phyloP scores from a whole-genome alignment of 1,140 invertebrate genomes.

The Ceratina calcarata region DNA sequence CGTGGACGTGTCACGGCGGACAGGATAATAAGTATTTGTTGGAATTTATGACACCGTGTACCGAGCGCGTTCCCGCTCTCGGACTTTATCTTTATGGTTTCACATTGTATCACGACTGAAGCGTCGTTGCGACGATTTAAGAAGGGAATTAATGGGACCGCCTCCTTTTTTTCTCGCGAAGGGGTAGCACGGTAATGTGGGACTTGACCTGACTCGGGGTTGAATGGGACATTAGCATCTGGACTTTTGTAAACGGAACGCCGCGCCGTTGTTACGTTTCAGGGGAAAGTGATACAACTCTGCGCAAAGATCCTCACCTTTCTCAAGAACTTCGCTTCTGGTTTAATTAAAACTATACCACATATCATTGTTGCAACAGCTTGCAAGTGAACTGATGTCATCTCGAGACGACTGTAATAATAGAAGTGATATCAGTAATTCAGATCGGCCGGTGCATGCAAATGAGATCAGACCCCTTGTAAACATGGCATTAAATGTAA shows the following conservation, averaged over 20 bases:
- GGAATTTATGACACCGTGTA: constrained; percentile 45
- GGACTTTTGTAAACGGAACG: background rate
- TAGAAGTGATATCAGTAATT: constrained; percentile 47
- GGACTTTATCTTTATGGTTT: constrained; percentile 6
- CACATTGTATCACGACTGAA: constrained; percentile 30
- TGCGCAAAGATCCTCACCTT: background rate
- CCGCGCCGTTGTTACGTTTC: background rate
- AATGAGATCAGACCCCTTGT: background rate
- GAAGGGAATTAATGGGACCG: constrained; percentile 15
- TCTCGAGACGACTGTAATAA: constrained; percentile 31
- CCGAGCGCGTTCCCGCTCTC: background rate
- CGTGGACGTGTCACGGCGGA: constrained; percentile 45
- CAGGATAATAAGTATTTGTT: constrained; percentile 54
- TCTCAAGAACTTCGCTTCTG: constrained; percentile 26
- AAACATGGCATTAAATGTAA: background rate
- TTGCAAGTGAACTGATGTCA: constrained; percentile 44
- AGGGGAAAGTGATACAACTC: no score
- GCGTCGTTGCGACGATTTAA: constrained; percentile 21
- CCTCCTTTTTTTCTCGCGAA: background rate
- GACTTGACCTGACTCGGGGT: background rate
- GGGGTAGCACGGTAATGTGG: background rate
- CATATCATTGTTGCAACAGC: background rate
- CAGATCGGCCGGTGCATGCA: constrained; percentile 1
- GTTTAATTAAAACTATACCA: constrained; percentile 16
- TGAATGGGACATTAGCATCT: background rate